These are phyloP conservation scores for Equus przewalskii DNA, from an alignment of 2,113 vertebrate genomes.

Conservation along the genomic window DNA sequence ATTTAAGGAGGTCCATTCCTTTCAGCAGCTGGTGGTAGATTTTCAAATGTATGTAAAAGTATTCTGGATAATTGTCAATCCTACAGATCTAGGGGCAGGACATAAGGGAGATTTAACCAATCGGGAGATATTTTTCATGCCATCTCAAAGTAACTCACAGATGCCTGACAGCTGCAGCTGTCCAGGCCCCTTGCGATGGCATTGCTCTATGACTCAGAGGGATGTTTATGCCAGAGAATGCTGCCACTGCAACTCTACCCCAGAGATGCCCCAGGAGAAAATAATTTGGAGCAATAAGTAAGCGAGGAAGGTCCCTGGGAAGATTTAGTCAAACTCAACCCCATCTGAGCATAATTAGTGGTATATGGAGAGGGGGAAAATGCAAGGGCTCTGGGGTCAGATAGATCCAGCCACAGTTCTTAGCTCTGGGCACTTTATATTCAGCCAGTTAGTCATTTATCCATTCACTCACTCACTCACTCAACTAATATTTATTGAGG, in stretches of 20 bases:
- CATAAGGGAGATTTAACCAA: constrained; percentile 63
- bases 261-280: constrained; percentile 78
- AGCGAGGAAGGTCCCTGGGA: constrained; percentile 82
- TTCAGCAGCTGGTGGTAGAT: constrained; percentile 19
- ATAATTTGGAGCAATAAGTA: constrained; percentile 81
- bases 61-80: constrained; percentile 18
- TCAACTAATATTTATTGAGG: neutral
- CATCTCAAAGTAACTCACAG: constrained; percentile 83
- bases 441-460: neutral
- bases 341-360: neutral
- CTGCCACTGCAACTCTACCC: constrained; percentile 82
- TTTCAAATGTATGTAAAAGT: constrained; percentile 32
- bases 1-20: neutral
- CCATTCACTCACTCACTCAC: neutral
- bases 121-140: constrained; percentile 76
- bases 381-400: neutral
- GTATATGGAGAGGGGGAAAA: neutral
- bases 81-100: constrained; percentile 19
- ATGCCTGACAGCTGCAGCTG: constrained; percentile 88
- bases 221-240: constrained; percentile 84
- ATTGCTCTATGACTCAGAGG: constrained; percentile 87
- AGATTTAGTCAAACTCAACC: constrained; percentile 70
- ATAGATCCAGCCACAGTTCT: neutral
- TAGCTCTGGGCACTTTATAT: neutral
- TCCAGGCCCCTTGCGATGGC: constrained; percentile 67